Conservation (phyloP, 2,888 invertebrate genomes). For the Volucella zonaria region DNA sequence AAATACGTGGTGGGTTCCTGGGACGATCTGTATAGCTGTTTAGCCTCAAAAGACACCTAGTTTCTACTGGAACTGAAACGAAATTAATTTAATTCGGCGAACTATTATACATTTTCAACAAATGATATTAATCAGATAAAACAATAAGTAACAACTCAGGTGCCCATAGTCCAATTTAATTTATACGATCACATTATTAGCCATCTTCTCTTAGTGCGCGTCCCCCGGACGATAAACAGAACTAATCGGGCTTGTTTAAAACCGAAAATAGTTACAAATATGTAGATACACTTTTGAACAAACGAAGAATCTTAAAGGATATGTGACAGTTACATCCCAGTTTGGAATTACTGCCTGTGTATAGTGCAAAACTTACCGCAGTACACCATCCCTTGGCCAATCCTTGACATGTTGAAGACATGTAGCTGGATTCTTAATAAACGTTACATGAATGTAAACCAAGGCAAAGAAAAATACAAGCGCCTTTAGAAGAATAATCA, state of each 20-base stretch:
- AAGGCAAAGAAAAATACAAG: constrained; percentile 93
- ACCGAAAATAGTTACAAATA: background rate
- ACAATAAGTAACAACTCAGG: too few species aligned
- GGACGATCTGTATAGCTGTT: too few species aligned
- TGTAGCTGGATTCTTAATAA: constrained; percentile 95
- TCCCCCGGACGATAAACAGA: background rate
- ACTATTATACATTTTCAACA: too few species aligned
- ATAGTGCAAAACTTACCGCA: constrained; percentile 81
- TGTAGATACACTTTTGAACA: background rate
- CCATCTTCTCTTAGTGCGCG: too few species aligned
- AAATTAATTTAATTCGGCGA: too few species aligned
- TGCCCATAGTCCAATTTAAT: too few species aligned
- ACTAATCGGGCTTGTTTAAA: constrained; percentile 1
- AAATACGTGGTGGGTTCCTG: too few species aligned
- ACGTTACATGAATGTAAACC: constrained; percentile 96
- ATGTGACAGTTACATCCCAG: background rate
- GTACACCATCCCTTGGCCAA: constrained; percentile 98
- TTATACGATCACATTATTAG: too few species aligned
- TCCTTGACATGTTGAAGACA: constrained; percentile 94
- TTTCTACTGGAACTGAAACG: too few species aligned
- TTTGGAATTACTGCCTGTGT: too few species aligned
- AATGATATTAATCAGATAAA: too few species aligned
- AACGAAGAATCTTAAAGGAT: background rate
- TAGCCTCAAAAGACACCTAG: too few species aligned
- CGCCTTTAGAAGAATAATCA: constrained; percentile 85